phyloP scores from a whole-genome alignment of 2,797 vertebrate genomes.

The Pampus argenteus region DNA sequence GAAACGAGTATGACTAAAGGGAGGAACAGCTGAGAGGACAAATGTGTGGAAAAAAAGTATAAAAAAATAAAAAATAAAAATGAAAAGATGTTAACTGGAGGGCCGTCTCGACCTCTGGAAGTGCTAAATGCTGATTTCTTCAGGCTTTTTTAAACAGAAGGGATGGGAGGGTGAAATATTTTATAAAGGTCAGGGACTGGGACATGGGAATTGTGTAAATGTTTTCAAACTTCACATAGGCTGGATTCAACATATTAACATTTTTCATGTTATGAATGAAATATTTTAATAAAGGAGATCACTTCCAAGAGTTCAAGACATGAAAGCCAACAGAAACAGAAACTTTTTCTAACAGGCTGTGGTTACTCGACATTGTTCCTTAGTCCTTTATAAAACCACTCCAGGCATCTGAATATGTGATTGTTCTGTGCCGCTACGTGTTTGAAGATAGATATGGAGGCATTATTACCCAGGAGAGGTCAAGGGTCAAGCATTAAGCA shows the following conservation, averaged over 20 bases:
- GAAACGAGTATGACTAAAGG: conserved; percentile 74
- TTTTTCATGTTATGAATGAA: conserved; percentile 12
- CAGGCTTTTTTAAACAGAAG: conserved; percentile 55
- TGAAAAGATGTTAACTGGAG: conserved; percentile 73
- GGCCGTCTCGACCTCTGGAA: conserved; percentile 66
- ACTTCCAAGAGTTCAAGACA: conserved; percentile 20
- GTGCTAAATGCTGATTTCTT: conserved; percentile 61
- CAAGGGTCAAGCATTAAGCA: conserved; percentile 87
- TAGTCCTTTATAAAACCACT: conserved; percentile 63
- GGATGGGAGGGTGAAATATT: conserved; percentile 61
- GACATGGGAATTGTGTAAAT: conserved; percentile 49
- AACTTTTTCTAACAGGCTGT: conserved; percentile 39
- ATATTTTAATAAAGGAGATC: conserved; percentile 21
- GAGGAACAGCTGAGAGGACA: conserved; percentile 72
- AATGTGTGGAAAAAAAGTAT: conserved; percentile 59
- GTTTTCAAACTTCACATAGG: conserved; percentile 47
- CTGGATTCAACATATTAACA: conserved; percentile 28
- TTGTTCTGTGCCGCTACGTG: conserved; percentile 78
- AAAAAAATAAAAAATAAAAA: too few species aligned
- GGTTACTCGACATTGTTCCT: conserved; percentile 58
- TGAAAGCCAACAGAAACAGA: conserved; percentile 28
- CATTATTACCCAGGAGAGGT: conserved; percentile 88
- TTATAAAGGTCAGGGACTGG: conserved; percentile 60
- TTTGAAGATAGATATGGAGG: conserved; percentile 81
- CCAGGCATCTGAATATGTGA: conserved; percentile 78